Evolutionary conservation across 30 jellyfish, hydroid and myxozoan genomes (phyloP).

Genomic region (Mastigias papua): DNA sequence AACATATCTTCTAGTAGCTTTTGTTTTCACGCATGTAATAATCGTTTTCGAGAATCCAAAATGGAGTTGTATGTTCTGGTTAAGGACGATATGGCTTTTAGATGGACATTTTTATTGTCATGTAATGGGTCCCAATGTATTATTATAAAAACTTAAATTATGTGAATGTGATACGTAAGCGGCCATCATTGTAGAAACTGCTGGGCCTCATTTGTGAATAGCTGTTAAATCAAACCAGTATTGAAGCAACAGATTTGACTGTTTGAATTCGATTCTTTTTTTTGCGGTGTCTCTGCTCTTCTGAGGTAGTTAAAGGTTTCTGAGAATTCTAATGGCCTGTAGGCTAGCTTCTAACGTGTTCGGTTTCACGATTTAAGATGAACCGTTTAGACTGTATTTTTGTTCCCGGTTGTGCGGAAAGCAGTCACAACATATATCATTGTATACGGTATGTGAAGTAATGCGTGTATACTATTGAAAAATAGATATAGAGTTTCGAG

Average conservation of each 20-base stretch:
- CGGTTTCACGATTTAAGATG: too few relatives aligned
- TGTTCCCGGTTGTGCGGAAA: too few relatives aligned
- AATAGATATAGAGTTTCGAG: too few relatives aligned
- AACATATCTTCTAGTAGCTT: neutral
- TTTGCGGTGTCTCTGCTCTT: neutral
- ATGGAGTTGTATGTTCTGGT: conserved; percentile 71
- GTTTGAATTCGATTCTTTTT: conserved; percentile 3
- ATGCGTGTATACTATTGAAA: too few relatives aligned
- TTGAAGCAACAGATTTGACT: conserved; percentile 46
- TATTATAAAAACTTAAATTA: conserved; percentile 45
- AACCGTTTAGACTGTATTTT: too few relatives aligned
- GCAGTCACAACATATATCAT: too few relatives aligned
- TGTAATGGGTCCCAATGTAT: conserved; percentile 50
- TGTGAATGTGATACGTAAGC: conserved; percentile 20
- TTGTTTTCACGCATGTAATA: neutral
- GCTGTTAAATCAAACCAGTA: conserved; percentile 17
- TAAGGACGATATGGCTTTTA: conserved; percentile 58
- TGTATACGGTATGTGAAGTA: too few relatives aligned
- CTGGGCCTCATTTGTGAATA: conserved; percentile 46
- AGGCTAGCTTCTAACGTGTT: too few relatives aligned
- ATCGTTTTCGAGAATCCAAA: conserved; percentile 37
- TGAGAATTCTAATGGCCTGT: too few relatives aligned
- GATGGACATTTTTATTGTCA: conserved; percentile 68
- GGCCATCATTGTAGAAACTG: conserved; percentile 46
- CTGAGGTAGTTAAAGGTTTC: neutral